Percentiles rank a stretch among this genome's conserved stretches.
Conservation (phyloP, 1,140 invertebrate genomes). For the Amyelois transitella region DNA sequence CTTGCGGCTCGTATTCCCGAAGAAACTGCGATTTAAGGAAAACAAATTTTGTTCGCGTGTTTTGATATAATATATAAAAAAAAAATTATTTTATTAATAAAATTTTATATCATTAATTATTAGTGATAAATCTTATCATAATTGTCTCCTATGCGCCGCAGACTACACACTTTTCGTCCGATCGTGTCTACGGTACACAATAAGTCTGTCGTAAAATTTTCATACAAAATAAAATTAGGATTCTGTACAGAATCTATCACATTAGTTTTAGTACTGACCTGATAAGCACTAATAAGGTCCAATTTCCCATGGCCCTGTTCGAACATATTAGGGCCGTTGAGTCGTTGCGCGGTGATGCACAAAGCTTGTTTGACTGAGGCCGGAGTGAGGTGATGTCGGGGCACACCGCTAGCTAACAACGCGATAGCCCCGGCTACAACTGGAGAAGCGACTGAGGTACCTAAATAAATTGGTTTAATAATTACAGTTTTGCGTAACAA, state of each 20-base stretch:
- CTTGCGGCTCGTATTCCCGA: constrained; percentile 88
- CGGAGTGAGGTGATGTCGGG: constrained; percentile 82
- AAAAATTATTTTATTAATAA: no score
- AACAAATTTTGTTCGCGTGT: no score
- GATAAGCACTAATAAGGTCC: constrained; percentile 90
- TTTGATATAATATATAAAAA: no score
- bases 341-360: constrained; percentile 87
- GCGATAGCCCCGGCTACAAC: constrained; percentile 96
- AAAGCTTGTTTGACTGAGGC: constrained; percentile 96
- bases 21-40: constrained; percentile 74
- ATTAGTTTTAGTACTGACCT: constrained; percentile 51
- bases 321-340: constrained; percentile 94
- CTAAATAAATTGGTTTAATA: constrained; percentile 8
- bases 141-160: no score
- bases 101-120: no score
- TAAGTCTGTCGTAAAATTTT: no score
- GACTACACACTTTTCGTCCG: no score
- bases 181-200: no score
- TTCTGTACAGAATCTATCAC: no score
- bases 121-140: no score
- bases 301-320: constrained; percentile 97
- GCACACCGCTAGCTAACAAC: constrained; percentile 84
- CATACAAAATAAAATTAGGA: no score
- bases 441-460: constrained; percentile 95
- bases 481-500: no score